Conservation (phyloP, 2,113 vertebrate species). For the Corvus moneduloides region DNA sequence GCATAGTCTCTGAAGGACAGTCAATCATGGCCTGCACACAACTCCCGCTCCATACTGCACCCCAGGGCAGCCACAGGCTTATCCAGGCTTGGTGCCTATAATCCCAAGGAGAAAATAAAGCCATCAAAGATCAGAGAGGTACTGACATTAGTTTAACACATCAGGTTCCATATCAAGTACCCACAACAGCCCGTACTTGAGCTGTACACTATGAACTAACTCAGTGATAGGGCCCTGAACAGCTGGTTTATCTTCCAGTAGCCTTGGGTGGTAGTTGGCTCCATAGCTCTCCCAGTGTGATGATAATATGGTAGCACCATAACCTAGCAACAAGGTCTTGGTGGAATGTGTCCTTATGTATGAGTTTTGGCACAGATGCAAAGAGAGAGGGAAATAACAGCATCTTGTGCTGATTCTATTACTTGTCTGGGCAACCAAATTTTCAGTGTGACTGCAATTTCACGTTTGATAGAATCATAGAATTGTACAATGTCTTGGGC, state of each 20-base stretch:
- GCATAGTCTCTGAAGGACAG: background rate
- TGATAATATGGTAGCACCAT: background rate
- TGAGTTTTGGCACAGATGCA: background rate
- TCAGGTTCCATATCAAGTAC: background rate
- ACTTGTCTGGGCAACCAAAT: background rate
- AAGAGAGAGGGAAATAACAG: background rate
- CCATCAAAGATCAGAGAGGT: background rate
- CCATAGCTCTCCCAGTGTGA: background rate
- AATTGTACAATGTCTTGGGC: background rate
- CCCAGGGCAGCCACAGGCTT: background rate
- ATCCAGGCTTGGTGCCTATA: background rate
- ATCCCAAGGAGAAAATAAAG: background rate
- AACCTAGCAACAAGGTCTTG: background rate
- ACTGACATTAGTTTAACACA: background rate
- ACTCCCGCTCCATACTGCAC: background rate
- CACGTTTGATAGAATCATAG: background rate
- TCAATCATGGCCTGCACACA: fast-evolving
- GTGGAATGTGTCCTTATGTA: background rate
- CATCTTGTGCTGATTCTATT: fast-evolving
- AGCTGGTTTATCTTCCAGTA: background rate
- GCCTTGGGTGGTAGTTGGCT: background rate
- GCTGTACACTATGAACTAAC: background rate
- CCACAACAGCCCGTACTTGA: fast-evolving
- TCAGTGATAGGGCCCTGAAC: background rate
- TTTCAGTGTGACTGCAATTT: background rate